Conservation (phyloP, 2,113 vertebrate species). For the Tapirus terrestris region DNA sequence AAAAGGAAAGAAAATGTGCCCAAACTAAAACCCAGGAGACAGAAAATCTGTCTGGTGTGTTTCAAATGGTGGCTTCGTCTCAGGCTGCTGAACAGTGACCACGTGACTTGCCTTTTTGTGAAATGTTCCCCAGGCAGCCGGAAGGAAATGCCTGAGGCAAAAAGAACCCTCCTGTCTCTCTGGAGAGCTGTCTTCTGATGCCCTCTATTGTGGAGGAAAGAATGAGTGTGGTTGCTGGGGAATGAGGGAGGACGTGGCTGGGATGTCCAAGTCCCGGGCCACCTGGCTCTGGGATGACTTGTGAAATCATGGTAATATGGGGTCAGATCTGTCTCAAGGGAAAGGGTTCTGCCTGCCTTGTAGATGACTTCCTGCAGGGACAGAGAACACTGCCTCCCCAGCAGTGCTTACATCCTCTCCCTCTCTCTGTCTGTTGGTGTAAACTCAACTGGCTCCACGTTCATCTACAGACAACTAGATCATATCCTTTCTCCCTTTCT, state of each 20-base stretch:
- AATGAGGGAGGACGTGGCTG: background rate
- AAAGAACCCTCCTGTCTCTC: conserved; percentile 25
- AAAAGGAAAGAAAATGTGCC: background rate
- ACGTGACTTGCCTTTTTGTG: conserved; percentile 61
- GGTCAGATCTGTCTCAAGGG: background rate
- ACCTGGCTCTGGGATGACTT: background rate
- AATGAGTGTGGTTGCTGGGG: background rate
- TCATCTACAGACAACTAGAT: background rate
- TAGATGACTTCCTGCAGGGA: background rate
- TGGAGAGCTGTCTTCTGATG: conserved; percentile 13
- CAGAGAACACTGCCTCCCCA: background rate
- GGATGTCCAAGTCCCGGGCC: background rate
- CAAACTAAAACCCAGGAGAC: background rate
- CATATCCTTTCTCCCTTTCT: background rate
- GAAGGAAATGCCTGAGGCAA: conserved; percentile 63
- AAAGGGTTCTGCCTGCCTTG: background rate
- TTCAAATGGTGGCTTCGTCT: conserved; percentile 7
- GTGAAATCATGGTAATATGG: background rate
- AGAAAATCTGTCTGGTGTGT: background rate
- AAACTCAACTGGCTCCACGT: background rate
- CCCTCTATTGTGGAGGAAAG: background rate
- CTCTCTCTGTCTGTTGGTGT: background rate
- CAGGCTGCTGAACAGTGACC: background rate
- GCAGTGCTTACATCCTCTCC: background rate
- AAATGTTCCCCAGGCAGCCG: conserved; percentile 34